A percentile compares a stretch with the other conserved stretches of the same genome.
Conservation (phyloP, 1,140 invertebrate genomes). For the Lepidurus apus region DNA sequence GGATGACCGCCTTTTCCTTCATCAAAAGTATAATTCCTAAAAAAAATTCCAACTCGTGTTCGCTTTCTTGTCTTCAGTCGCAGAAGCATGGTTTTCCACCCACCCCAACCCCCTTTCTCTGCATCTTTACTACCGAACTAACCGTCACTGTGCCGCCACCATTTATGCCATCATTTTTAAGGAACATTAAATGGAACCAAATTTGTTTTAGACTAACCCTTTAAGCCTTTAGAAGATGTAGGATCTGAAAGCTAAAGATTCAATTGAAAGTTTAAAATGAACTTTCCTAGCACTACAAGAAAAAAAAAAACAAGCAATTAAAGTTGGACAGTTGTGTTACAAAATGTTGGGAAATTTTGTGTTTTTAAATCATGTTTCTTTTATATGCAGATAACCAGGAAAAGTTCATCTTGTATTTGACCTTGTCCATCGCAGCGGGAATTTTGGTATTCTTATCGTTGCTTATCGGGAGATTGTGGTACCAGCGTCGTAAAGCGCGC, state of each 20-base stretch:
- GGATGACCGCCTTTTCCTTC: slow-evolving; percentile 53
- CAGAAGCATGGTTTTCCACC: neutral
- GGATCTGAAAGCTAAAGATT: no score
- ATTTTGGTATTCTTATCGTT: slow-evolving; percentile 61
- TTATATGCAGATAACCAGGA: slow-evolving; percentile 63
- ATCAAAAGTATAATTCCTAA: slow-evolving; percentile 41
- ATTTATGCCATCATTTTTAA: no score
- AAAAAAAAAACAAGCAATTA: neutral
- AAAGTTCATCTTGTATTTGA: slow-evolving; percentile 69
- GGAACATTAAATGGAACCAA: no score
- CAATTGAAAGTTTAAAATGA: no score
- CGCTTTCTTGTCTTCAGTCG: neutral
- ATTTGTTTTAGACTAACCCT: no score
- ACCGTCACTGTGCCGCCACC: no score
- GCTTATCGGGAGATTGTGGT: slow-evolving; percentile 59
- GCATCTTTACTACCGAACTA: no score
- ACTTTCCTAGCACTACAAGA: neutral
- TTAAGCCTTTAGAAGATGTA: no score
- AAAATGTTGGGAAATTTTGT: neutral
- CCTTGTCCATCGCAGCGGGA: slow-evolving; percentile 61
- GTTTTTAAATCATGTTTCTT: neutral
- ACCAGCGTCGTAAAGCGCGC: slow-evolving; percentile 53
- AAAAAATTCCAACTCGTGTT: neutral
- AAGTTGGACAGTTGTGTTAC: neutral
- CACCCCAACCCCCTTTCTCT: neutral